phyloP scores from a whole-genome alignment of 2,888 invertebrate species.

The Myopa tessellatipennis region DNA sequence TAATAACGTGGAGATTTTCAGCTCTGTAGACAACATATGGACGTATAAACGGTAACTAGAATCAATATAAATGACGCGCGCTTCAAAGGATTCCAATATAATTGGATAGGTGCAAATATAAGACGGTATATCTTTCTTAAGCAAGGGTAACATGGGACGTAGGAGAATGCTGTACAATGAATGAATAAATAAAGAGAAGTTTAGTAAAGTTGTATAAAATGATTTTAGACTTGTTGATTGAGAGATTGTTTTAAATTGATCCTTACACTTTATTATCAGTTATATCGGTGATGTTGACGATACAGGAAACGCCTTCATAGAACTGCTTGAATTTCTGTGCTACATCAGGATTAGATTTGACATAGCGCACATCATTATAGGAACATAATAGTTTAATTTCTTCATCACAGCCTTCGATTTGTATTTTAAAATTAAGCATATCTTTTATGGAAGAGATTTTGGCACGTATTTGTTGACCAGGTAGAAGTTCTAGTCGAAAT shows the following conservation, averaged over 20 bases:
- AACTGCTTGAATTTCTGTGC: constrained; percentile 69
- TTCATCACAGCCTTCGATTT: constrained; percentile 61
- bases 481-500: constrained; percentile 59
- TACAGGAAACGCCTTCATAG: constrained; percentile 67
- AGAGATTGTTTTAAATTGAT: background rate
- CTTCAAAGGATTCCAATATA: constrained; percentile 71
- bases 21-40: constrained; percentile 72
- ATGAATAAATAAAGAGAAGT: constrained; percentile 52
- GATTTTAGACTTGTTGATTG: background rate
- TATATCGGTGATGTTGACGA: constrained; percentile 62
- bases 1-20: constrained; percentile 70
- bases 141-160: constrained; percentile 71
- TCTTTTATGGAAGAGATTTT: constrained; percentile 60
- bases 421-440: constrained; percentile 65
- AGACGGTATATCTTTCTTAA: constrained; percentile 60
- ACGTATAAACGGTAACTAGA: constrained; percentile 74
- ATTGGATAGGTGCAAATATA: constrained; percentile 76
- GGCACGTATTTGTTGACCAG: constrained; percentile 65
- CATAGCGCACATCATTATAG: constrained; percentile 64
- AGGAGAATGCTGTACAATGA: constrained; percentile 72
- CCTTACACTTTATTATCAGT: constrained; percentile 67
- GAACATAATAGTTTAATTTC: constrained; percentile 63
- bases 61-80: constrained; percentile 73
- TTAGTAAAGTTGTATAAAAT: background rate
- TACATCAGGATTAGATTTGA: constrained; percentile 63